Evolutionary conservation across 2,888 invertebrate species (phyloP).

Genomic region (Halocaridina rubra): DNA sequence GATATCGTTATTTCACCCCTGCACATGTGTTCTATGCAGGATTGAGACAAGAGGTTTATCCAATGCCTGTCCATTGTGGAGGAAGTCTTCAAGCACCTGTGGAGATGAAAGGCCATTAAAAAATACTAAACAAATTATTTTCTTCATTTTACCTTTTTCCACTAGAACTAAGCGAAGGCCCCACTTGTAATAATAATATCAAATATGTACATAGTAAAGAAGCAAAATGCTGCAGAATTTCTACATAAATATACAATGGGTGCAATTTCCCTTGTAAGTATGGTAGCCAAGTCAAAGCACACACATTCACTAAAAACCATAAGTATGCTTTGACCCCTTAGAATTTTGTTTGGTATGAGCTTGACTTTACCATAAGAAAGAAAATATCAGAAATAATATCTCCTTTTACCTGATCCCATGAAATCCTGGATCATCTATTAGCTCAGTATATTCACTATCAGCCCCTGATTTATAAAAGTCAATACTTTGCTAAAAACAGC

Average conservation of each 20-base stretch:
- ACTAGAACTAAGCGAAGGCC: too few species aligned
- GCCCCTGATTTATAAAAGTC: too few species aligned
- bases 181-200: background rate
- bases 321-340: too few species aligned
- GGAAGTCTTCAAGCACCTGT: conserved; percentile 58
- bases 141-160: too few species aligned
- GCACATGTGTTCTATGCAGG: conserved; percentile 27
- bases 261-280: background rate
- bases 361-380: too few species aligned
- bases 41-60: conserved; percentile 40
- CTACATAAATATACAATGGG: background rate
- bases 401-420: too few species aligned
- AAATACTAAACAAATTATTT: background rate
- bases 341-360: too few species aligned
- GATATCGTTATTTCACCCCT: conserved; percentile 13
- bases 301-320: too few species aligned
- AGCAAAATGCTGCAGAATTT: background rate
- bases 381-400: too few species aligned
- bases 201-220: background rate
- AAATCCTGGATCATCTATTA: too few species aligned
- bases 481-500: too few species aligned
- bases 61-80: conserved; percentile 23
- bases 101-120: background rate
- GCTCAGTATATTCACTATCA: too few species aligned
- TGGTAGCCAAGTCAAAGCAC: background rate